phyloP scores from a whole-genome alignment of 2,888 invertebrate genomes.

The Lacanobia wlatinum region DNA sequence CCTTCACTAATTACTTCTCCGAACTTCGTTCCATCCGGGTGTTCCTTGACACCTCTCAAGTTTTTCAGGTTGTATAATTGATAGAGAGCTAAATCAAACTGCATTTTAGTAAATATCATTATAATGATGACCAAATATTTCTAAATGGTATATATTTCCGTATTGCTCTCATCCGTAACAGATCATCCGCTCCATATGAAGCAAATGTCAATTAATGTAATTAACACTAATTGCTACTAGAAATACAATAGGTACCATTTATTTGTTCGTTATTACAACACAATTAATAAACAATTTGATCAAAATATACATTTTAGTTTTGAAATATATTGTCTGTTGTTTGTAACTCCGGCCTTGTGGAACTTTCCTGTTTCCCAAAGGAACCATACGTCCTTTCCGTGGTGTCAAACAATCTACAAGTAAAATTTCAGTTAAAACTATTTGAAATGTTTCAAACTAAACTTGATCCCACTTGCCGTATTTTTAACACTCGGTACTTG shows the following conservation, averaged over 20 bases:
- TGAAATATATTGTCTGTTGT: slow-evolving; percentile 49
- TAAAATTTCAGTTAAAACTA: slow-evolving; percentile 62
- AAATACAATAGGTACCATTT: not conserved
- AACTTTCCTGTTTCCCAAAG: slow-evolving; percentile 48
- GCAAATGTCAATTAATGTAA: not conserved
- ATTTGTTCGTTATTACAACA: not conserved
- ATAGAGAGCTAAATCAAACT: not conserved
- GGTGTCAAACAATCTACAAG: slow-evolving; percentile 59
- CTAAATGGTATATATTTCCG: not conserved
- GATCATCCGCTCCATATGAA: not conserved
- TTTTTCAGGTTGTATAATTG: no score
- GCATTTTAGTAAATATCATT: not conserved
- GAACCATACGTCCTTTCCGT: slow-evolving; percentile 52
- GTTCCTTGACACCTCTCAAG: no score
- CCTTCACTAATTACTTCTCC: no score
- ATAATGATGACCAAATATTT: not conserved
- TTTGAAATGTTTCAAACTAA: slow-evolving; percentile 57
- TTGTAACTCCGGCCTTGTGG: slow-evolving; percentile 39
- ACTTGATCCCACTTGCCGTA: slow-evolving; percentile 50
- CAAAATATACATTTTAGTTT: slow-evolving; percentile 32
- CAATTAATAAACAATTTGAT: slow-evolving; percentile 24
- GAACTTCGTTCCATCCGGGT: no score
- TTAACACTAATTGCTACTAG: no score
- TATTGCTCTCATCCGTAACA: not conserved
- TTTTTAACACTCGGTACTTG: slow-evolving; percentile 45